These are phyloP conservation scores for Palythoa grandis DNA, from an alignment of 92 coral and sea anemone genomes.

Conservation along the genomic window DNA sequence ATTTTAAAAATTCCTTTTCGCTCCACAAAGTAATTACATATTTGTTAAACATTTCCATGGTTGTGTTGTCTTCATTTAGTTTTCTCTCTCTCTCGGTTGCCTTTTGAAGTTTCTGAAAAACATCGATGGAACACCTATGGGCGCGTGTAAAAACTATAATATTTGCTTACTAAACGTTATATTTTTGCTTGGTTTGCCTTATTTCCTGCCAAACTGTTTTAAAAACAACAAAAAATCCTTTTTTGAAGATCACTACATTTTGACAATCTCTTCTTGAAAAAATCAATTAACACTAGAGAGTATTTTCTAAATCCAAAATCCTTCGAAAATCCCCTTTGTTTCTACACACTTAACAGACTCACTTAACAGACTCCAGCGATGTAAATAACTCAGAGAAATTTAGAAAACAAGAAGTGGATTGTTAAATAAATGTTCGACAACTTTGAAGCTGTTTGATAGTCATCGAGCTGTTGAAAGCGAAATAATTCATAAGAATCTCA, in stretches of 20 bases:
- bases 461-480: conserved; percentile 26
- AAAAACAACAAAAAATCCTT: conserved; percentile 16
- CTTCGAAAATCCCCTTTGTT: conserved; percentile 10
- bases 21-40: conserved; percentile 63
- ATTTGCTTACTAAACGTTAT: conserved; percentile 17
- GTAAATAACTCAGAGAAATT: conserved; percentile 18
- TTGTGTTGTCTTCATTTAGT: conserved; percentile 25
- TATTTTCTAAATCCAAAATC: not conserved
- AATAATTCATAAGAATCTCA: conserved; percentile 37
- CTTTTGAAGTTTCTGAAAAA: conserved; percentile 29
- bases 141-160: conserved; percentile 1
- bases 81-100: conserved; percentile 22
- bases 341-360: conserved; percentile 22
- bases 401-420: conserved; percentile 13
- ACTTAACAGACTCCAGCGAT: conserved; percentile 24
- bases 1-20: not conserved
- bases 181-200: not conserved
- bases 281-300: conserved; percentile 42
- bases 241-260: conserved; percentile 33
- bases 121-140: not conserved
- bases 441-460: conserved; percentile 21
- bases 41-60: conserved; percentile 76
- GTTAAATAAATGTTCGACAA: conserved; percentile 32
- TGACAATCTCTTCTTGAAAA: conserved; percentile 49
- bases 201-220: not conserved